Evolutionary conservation across 2,113 vertebrate genomes (phyloP).

Genomic region (Oxyura jamaicensis): DNA sequence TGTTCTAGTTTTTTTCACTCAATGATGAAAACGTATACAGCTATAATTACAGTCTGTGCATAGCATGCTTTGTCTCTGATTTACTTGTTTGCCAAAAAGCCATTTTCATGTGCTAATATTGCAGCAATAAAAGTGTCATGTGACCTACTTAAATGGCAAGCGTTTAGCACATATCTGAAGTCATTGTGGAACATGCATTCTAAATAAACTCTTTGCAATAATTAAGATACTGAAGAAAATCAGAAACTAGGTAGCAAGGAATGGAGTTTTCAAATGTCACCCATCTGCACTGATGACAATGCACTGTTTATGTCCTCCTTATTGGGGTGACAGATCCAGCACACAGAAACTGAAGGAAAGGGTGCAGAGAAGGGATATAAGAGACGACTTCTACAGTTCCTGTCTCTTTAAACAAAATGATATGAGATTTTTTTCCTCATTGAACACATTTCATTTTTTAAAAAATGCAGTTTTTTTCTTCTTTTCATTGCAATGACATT

Average conservation of each 20-base stretch:
- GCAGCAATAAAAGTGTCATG: not conserved
- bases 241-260: not conserved
- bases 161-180: not conserved
- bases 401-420: not conserved
- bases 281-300: not conserved
- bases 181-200: not conserved
- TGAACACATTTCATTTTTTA: not conserved
- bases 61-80: constrained; percentile 47
- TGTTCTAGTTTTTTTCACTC: constrained; percentile 28
- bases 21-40: constrained; percentile 12
- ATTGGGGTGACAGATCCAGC: not conserved
- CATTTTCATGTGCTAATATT: constrained; percentile 22
- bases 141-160: not conserved
- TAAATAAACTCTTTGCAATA: not conserved
- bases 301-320: not conserved
- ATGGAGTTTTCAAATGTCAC: not conserved
- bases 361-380: not conserved
- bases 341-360: rapidly evolving
- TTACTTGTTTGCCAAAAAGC: constrained; percentile 42
- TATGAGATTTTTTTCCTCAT: not conserved
- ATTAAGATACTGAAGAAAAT: not conserved
- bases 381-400: not conserved
- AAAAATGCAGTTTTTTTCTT: not conserved
- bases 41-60: constrained; percentile 42
- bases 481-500: not conserved